These are phyloP conservation scores for Myrmecophaga tridactyla DNA, from an alignment of 2,113 vertebrate genomes.

Conservation along the genomic window DNA sequence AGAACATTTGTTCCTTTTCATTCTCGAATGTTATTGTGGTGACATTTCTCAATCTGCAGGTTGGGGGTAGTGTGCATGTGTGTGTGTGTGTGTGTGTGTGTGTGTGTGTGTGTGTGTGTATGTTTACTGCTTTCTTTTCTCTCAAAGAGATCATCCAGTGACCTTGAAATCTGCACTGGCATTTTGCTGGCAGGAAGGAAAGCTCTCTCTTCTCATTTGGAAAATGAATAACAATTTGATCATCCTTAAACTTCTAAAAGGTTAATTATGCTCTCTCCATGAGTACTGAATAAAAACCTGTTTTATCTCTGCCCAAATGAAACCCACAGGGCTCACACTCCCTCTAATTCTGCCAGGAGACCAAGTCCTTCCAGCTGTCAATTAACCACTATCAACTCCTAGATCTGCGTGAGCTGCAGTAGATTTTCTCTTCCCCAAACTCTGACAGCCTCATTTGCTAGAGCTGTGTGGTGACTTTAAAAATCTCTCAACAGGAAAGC, in stretches of 20 bases:
- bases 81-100: not conserved
- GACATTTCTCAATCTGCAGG: slow-evolving; percentile 59
- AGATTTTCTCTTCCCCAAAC: slow-evolving; percentile 83
- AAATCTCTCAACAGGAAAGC: slow-evolving; percentile 80
- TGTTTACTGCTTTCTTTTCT: slow-evolving; percentile 59
- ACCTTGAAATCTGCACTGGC: slow-evolving; percentile 85
- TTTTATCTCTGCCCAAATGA: slow-evolving; percentile 85
- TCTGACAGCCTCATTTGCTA: slow-evolving; percentile 81
- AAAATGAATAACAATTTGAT: slow-evolving; percentile 90
- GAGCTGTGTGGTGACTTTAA: slow-evolving; percentile 79
- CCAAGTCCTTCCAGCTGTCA: slow-evolving; percentile 79
- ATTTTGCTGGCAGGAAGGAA: slow-evolving; percentile 82
- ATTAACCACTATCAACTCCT: slow-evolving; percentile 83
- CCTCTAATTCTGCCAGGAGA: slow-evolving; percentile 81
- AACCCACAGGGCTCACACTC: slow-evolving; percentile 82
- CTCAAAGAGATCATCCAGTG: slow-evolving; percentile 80
- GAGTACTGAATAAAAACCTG: slow-evolving; percentile 84
- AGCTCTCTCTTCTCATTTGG: slow-evolving; percentile 84
- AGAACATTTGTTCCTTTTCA: slow-evolving; percentile 71
- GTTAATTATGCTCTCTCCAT: slow-evolving; percentile 86
- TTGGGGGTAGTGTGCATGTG: too few relatives aligned
- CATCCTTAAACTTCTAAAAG: slow-evolving; percentile 87
- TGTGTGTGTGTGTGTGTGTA: slow-evolving; percentile 47
- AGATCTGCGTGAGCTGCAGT: slow-evolving; percentile 79
- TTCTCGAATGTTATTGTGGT: slow-evolving; percentile 68